Evolutionary conservation across 2,797 vertebrate species (phyloP).

Genomic region (Gallinago solitaria): DNA sequence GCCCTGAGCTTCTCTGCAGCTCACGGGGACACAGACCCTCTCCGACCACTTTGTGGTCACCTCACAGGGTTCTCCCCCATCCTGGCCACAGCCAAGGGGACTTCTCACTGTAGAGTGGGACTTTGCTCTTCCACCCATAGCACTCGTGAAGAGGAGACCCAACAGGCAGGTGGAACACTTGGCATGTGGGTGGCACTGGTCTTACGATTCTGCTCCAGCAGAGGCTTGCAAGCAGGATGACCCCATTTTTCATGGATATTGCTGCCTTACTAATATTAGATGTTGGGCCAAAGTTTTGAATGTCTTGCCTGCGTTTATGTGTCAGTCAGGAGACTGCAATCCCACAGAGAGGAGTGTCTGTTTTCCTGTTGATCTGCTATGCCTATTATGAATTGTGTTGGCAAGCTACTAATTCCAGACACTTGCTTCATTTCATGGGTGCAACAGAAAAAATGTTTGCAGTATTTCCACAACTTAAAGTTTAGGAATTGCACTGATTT

Average conservation of each 20-base stretch:
- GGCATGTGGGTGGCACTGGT: fast-evolving
- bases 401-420: background rate
- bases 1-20: background rate
- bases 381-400: background rate
- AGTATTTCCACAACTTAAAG: background rate
- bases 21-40: fast-evolving
- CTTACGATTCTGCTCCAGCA: background rate
- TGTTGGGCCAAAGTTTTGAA: background rate
- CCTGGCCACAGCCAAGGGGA: background rate
- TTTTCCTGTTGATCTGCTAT: background rate
- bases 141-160: fast-evolving
- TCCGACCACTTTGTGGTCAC: too few relatives aligned
- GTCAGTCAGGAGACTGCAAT: background rate
- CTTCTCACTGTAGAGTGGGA: too few relatives aligned
- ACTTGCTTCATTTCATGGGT: background rate
- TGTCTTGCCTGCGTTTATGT: background rate
- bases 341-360: background rate
- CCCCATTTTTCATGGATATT: background rate
- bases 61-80: fast-evolving
- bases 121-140: background rate
- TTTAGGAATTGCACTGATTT: background rate
- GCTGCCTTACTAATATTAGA: background rate
- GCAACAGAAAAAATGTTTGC: background rate
- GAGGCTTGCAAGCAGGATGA: background rate
- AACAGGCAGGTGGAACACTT: background rate